Conservation (phyloP, 1,140 invertebrate species). For the Nixonia krombeini region DNA sequence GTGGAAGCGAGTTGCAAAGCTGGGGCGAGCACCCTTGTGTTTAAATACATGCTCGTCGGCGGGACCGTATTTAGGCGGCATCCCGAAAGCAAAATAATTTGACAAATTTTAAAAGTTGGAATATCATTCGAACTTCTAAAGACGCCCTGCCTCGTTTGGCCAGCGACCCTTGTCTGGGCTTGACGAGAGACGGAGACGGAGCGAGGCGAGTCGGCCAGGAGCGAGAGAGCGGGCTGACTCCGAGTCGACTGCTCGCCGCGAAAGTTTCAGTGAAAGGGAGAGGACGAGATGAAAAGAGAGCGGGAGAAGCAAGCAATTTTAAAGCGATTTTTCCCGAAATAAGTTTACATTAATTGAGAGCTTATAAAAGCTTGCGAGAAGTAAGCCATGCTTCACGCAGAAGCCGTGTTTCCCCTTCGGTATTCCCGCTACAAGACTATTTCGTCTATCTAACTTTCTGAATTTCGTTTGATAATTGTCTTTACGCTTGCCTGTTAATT, state of each 20-base stretch:
- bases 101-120: constrained; percentile 68
- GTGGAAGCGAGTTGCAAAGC: neutral
- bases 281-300: constrained; percentile 32
- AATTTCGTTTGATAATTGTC: constrained; percentile 13
- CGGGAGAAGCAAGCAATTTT: constrained; percentile 57
- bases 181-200: constrained; percentile 9
- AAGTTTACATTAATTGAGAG: constrained; percentile 62
- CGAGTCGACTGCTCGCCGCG: constrained; percentile 34
- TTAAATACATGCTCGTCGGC: constrained; percentile 56
- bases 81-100: constrained; percentile 64
- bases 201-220: constrained; percentile 7
- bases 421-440: neutral
- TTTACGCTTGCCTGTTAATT: too few species aligned
- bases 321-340: constrained; percentile 61
- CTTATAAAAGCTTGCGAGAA: constrained; percentile 40
- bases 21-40: constrained; percentile 40
- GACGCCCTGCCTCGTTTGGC: constrained; percentile 39
- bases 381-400: too few species aligned
- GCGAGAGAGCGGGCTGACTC: constrained; percentile 21
- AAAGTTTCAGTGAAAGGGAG: constrained; percentile 44
- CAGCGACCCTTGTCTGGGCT: constrained; percentile 22
- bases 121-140: constrained; percentile 63
- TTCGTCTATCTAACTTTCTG: neutral
- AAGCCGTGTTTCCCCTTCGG: too few species aligned
- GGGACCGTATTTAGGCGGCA: constrained; percentile 58